Conservation (phyloP, 2,888 invertebrate genomes). For the Acrocyrtus sp. region DNA sequence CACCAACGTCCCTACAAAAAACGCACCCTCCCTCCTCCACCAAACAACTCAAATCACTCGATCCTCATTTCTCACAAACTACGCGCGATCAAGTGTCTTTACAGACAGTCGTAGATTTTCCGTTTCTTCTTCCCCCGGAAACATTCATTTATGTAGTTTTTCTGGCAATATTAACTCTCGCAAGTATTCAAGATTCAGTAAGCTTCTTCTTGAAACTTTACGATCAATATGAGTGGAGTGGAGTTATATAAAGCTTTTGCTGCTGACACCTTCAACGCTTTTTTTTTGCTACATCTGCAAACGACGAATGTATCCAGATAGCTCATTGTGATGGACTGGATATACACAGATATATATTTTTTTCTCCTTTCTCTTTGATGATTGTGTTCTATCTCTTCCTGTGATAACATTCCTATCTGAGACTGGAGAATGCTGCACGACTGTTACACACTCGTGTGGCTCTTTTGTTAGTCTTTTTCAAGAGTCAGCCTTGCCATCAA, state of each 20-base stretch:
- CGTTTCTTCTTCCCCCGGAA: too few relatives aligned
- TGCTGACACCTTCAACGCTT: slow-evolving; percentile 43
- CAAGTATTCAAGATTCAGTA: slow-evolving; percentile 24
- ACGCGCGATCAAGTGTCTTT: too few relatives aligned
- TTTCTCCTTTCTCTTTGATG: slow-evolving; percentile 5
- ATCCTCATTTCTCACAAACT: too few relatives aligned
- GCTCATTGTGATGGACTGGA: slow-evolving; percentile 24
- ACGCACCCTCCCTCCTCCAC: too few relatives aligned
- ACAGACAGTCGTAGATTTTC: too few relatives aligned
- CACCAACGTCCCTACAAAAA: too few relatives aligned
- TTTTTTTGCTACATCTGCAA: slow-evolving; percentile 17
- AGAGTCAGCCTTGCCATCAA: too few relatives aligned
- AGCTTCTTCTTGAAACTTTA: slow-evolving; percentile 24
- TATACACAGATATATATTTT: too few relatives aligned
- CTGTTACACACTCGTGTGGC: slow-evolving; percentile 29
- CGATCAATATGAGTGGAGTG: slow-evolving; percentile 40
- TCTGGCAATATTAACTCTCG: slow-evolving; percentile 13
- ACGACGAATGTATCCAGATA: slow-evolving; percentile 31
- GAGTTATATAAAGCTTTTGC: slow-evolving; percentile 18
- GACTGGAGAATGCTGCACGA: slow-evolving; percentile 21
- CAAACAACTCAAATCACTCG: too few relatives aligned
- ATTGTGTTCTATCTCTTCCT: slow-evolving; percentile 34
- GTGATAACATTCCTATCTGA: slow-evolving; percentile 29
- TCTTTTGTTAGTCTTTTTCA: slow-evolving; percentile 35
- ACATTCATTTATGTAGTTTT: too few relatives aligned